Percentiles rank a stretch among this genome's conserved stretches.
These are phyloP conservation scores for Lagenorhynchus albirostris DNA, from an alignment of 2,113 vertebrate genomes.

Conservation along the genomic window DNA sequence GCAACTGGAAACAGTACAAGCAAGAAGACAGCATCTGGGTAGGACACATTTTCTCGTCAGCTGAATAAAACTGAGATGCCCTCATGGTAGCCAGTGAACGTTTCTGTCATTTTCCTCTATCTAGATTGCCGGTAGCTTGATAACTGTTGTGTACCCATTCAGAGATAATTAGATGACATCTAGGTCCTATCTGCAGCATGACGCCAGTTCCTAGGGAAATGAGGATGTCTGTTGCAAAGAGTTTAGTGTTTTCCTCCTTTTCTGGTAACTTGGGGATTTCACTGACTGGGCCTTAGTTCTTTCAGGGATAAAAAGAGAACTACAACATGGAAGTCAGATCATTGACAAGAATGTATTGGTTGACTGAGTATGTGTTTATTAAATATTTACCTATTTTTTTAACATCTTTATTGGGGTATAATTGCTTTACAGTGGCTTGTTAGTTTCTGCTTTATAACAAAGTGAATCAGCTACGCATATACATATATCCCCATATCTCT, in stretches of 20 bases:
- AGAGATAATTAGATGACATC: not conserved
- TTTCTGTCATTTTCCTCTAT: not conserved
- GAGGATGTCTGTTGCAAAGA: not conserved
- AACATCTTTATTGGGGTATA: no score
- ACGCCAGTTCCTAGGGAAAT: not conserved
- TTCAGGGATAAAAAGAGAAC: not conserved
- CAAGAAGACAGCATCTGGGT: slow-evolving; percentile 89
- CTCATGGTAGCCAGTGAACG: not conserved
- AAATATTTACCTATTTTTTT: not conserved
- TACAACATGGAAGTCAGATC: not conserved
- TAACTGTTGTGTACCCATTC: not conserved
- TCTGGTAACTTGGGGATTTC: not conserved
- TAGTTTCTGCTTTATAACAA: no score
- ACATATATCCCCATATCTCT: no score
- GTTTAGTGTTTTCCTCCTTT: not conserved
- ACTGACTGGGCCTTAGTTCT: not conserved
- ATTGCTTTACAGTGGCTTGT: no score
- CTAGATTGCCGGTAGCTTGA: not conserved
- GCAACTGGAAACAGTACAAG: slow-evolving; percentile 92
- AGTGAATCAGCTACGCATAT: no score
- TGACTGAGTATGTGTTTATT: not conserved
- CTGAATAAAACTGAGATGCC: not conserved
- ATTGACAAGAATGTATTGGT: not conserved
- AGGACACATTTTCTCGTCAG: slow-evolving; percentile 57
- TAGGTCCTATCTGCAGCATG: not conserved